Conservation (phyloP, 2,888 invertebrate genomes). For the Epinotia brunnichana region DNA sequence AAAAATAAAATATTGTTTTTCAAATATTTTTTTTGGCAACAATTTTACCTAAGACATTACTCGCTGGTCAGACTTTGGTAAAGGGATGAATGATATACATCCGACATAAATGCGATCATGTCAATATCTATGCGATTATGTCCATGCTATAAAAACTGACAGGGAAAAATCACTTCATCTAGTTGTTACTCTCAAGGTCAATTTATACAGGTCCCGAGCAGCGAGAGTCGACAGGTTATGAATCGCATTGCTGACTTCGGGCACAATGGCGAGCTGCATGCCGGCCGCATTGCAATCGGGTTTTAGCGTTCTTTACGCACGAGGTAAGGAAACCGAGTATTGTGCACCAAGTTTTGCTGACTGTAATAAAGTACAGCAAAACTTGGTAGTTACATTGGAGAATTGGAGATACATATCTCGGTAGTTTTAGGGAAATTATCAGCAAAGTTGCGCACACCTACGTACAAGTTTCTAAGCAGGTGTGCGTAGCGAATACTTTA, state of each 20-base stretch:
- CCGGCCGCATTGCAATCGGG: slow-evolving; percentile 30
- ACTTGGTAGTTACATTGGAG: neutral
- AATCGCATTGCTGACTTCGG: slow-evolving; percentile 1
- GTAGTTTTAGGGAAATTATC: neutral
- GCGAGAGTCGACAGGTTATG: neutral
- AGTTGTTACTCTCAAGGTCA: neutral
- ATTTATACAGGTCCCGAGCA: neutral
- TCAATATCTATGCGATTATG: too few relatives aligned
- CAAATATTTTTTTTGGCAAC: too few relatives aligned
- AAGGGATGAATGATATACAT: too few relatives aligned
- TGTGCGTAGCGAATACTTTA: too few relatives aligned
- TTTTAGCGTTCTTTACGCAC: slow-evolving; percentile 11
- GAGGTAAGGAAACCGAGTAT: slow-evolving; percentile 6
- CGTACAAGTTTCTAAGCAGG: too few relatives aligned
- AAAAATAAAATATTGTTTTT: too few relatives aligned
- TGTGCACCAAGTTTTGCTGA: slow-evolving; percentile 14
- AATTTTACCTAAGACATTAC: too few relatives aligned
- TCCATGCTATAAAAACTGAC: too few relatives aligned
- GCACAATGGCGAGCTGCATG: slow-evolving; percentile 31
- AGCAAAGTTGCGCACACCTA: too few relatives aligned
- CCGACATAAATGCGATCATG: too few relatives aligned
- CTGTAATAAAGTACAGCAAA: neutral
- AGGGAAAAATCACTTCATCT: too few relatives aligned
- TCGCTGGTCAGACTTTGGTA: too few relatives aligned
- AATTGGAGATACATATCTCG: neutral